Conservation (phyloP, 1,140 invertebrate genomes). For the Caenorhabditis briggsae region DNA sequence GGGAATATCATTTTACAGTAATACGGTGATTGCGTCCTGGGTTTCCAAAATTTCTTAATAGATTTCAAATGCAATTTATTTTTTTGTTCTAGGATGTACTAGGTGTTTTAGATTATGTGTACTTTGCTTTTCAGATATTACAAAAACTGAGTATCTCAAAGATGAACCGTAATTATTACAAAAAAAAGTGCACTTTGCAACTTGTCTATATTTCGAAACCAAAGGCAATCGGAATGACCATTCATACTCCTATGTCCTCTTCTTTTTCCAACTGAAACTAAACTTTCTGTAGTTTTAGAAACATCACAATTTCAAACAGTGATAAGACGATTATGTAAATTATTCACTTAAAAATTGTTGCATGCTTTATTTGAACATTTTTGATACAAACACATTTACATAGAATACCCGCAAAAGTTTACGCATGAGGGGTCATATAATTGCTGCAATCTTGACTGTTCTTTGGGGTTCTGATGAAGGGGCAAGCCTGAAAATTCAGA, state of each 20-base stretch:
- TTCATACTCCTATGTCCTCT: too few species aligned
- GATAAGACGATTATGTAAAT: conserved; percentile 41
- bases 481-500: conserved; percentile 63
- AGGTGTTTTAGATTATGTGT: too few species aligned
- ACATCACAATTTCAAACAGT: neutral
- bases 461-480: conserved; percentile 67
- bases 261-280: neutral
- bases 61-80: too few species aligned
- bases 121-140: too few species aligned
- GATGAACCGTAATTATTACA: neutral
- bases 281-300: too few species aligned
- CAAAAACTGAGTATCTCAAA: too few species aligned
- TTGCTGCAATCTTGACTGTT: conserved; percentile 66
- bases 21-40: too few species aligned
- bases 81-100: too few species aligned
- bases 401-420: neutral
- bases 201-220: too few species aligned
- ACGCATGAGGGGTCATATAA: conserved; percentile 64
- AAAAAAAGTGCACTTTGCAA: neutral
- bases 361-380: neutral
- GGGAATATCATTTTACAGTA: too few species aligned
- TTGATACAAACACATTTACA: conserved; percentile 12
- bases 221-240: too few species aligned
- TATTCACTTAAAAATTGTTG: neutral
- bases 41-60: too few species aligned